These are phyloP conservation scores for Tyto alba DNA, from an alignment of 2,113 vertebrate species.

Conservation along the genomic window DNA sequence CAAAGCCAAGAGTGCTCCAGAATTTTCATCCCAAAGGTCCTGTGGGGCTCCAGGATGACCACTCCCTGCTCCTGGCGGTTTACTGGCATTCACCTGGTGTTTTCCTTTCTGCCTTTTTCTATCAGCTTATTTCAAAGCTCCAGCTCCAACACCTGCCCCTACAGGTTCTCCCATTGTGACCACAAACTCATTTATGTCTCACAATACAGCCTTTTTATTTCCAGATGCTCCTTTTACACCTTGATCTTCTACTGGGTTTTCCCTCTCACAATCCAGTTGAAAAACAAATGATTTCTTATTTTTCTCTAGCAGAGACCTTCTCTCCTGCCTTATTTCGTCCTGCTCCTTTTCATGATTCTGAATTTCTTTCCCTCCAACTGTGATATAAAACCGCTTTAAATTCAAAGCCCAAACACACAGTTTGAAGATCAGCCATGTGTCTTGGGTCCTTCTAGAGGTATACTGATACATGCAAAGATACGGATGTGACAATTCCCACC, in stretches of 20 bases:
- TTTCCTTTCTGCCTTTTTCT: neutral
- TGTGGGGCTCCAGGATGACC: neutral
- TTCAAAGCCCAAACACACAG: neutral
- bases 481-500: neutral
- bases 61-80: neutral
- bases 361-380: neutral
- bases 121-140: neutral
- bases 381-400: neutral
- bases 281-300: neutral
- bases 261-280: neutral
- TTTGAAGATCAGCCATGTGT: neutral
- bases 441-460: neutral
- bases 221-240: neutral
- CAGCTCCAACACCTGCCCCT: neutral
- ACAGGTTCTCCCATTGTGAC: neutral
- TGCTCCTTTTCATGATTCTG: neutral
- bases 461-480: neutral
- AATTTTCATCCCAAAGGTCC: neutral
- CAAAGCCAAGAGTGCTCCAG: neutral
- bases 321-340: neutral
- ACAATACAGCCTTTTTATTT: neutral
- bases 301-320: neutral
- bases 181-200: neutral
- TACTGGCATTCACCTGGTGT: neutral
- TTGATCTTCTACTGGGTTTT: neutral